A percentile compares a stretch with the other conserved stretches of the same genome.
Conservation (phyloP, 2,113 vertebrate genomes). For the Pluvianellus socialis region DNA sequence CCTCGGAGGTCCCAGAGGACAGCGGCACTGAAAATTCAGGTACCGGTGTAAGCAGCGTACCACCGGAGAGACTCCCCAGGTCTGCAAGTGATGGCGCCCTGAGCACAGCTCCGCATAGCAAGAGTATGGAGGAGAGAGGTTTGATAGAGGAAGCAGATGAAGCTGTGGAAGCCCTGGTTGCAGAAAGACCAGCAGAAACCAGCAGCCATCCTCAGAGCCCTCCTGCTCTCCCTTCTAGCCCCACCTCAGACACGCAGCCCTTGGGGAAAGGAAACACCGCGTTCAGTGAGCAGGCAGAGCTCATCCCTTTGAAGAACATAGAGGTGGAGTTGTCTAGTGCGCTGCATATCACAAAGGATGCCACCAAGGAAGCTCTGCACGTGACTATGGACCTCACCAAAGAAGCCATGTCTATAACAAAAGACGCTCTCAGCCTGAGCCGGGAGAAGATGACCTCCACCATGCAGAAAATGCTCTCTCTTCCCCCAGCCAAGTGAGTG, state of each 20-base stretch:
- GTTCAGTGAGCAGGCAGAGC: slow-evolving; percentile 61
- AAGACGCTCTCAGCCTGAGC: slow-evolving; percentile 91
- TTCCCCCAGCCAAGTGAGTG: slow-evolving; percentile 83
- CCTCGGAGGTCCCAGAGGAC: slow-evolving; percentile 66
- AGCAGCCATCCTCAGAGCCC: not conserved
- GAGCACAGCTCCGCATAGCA: not conserved
- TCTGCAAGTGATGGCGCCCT: slow-evolving; percentile 33
- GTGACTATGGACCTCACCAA: slow-evolving; percentile 93
- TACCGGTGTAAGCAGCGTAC: not conserved
- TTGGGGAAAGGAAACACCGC: not conserved
- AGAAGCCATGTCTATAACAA: slow-evolving; percentile 92
- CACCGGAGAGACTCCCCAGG: not conserved
- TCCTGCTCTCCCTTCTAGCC: slow-evolving; percentile 35
- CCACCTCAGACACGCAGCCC: not conserved
- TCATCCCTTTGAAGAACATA: slow-evolving; percentile 79
- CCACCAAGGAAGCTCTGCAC: slow-evolving; percentile 89
- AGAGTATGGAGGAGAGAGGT: slow-evolving; percentile 66
- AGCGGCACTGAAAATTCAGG: slow-evolving; percentile 52
- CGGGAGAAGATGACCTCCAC: slow-evolving; percentile 85
- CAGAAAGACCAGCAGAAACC: slow-evolving; percentile 39
- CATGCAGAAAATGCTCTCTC: slow-evolving; percentile 89
- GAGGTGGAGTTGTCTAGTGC: slow-evolving; percentile 90
- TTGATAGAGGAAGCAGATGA: slow-evolving; percentile 84
- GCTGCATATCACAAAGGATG: slow-evolving; percentile 89
- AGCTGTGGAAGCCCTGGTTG: slow-evolving; percentile 79